Percentiles rank a stretch among this genome's conserved stretches.
These are phyloP conservation scores for Tursiops truncatus DNA, from an alignment of 2,113 vertebrate species.

Conservation along the genomic window DNA sequence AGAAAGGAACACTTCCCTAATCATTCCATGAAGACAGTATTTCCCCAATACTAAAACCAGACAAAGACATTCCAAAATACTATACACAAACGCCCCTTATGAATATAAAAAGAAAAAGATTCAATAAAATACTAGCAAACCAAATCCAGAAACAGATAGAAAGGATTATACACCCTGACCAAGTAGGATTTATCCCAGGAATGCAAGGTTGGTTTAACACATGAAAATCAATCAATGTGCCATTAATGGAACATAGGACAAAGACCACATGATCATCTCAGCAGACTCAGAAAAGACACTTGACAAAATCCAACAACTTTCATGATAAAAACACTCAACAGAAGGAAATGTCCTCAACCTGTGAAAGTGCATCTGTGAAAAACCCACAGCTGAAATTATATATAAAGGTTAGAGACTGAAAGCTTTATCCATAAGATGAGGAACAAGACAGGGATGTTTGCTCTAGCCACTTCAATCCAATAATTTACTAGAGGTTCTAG, in stretches of 20 bases:
- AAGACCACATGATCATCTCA: neutral
- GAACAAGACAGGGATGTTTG: neutral
- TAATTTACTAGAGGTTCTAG: neutral
- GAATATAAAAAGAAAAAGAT: neutral
- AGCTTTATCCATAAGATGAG: neutral
- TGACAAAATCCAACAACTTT: neutral
- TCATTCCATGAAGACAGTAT: neutral
- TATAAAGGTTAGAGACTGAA: neutral
- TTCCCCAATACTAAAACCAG: neutral
- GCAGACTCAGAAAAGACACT: neutral
- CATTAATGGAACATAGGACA: neutral
- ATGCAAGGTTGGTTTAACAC: slow-evolving; percentile 15
- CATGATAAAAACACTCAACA: neutral
- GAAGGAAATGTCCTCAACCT: neutral
- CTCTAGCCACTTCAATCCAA: neutral
- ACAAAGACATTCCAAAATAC: neutral
- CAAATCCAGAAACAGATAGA: neutral
- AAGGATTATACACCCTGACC: neutral
- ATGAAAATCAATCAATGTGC: neutral
- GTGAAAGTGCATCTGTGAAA: neutral
- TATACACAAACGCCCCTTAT: too few relatives aligned
- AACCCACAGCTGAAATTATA: neutral
- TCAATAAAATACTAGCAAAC: neutral
- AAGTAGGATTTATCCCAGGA: neutral
- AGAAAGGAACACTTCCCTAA: neutral